These are phyloP conservation scores for Campoletis sonorensis DNA, from an alignment of 1,140 invertebrate genomes.

Conservation along the genomic window DNA sequence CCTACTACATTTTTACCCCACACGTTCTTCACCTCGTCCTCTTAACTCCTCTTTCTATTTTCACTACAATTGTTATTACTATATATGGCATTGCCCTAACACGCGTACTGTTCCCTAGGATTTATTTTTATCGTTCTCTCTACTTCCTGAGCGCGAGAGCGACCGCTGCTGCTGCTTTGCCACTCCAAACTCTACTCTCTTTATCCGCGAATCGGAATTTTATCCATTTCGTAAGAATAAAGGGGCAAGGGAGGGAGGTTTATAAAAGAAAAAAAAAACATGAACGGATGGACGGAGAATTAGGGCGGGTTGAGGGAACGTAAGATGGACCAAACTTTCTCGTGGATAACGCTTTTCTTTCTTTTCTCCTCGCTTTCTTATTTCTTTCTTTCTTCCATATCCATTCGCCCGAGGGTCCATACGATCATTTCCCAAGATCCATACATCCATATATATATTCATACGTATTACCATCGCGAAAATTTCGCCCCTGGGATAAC, in stretches of 20 bases:
- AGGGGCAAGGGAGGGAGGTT: not conserved
- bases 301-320: conserved; percentile 20
- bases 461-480: not conserved
- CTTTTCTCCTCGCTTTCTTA: conserved; percentile 10
- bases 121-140: conserved; percentile 37
- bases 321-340: conserved; percentile 15
- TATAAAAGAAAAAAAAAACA: not conserved
- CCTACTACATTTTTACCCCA: not conserved
- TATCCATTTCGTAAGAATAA: conserved; percentile 34
- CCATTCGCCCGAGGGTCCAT: conserved; percentile 2
- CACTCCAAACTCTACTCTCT: conserved; percentile 27
- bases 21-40: not conserved
- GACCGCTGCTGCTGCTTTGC: conserved; percentile 11
- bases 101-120: not conserved
- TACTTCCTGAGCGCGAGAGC: conserved; percentile 7
- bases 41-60: not conserved
- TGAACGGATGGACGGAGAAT: conserved; percentile 16
- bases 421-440: conserved; percentile 11
- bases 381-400: not conserved
- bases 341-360: not conserved
- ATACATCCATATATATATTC: not conserved
- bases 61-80: not conserved
- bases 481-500: conserved; percentile 35
- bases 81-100: not conserved
- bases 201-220: conserved; percentile 31